These are phyloP conservation scores for Cydia amplana DNA, from an alignment of 1,140 invertebrate genomes.

Conservation along the genomic window DNA sequence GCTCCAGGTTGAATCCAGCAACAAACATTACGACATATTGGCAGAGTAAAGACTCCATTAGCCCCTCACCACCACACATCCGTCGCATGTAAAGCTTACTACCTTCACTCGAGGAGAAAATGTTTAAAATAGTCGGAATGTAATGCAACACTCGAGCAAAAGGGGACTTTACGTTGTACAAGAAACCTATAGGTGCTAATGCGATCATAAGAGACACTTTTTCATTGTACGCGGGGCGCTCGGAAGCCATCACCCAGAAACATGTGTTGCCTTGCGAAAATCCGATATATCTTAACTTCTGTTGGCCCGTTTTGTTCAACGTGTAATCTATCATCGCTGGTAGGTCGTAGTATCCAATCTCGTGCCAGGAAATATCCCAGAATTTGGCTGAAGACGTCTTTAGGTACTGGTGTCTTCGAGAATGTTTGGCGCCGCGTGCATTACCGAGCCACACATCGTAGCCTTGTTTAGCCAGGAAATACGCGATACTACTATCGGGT, in stretches of 20 bases:
- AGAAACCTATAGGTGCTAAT: constrained; percentile 83
- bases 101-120: constrained; percentile 35
- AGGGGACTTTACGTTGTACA: constrained; percentile 79
- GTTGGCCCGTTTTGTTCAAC: constrained; percentile 62
- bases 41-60: constrained; percentile 42
- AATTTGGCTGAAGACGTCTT: constrained; percentile 79
- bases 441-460: constrained; percentile 88
- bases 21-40: constrained; percentile 37
- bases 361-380: constrained; percentile 83
- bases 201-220: constrained; percentile 83
- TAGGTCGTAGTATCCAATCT: constrained; percentile 79
- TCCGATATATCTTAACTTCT: constrained; percentile 81
- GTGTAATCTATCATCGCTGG: constrained; percentile 80
- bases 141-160: constrained; percentile 46
- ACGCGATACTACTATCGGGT: constrained; percentile 82
- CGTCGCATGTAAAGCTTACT: background rate
- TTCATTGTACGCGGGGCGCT: constrained; percentile 82
- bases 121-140: constrained; percentile 41
- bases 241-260: constrained; percentile 82
- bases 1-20: constrained; percentile 39
- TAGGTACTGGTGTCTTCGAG: constrained; percentile 76
- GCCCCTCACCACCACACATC: constrained; percentile 37
- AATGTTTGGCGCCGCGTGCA: constrained; percentile 84
- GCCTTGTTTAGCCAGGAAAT: constrained; percentile 81
- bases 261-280: constrained; percentile 85